These are phyloP conservation scores for Drosophila prosaltans DNA, from an alignment of 1,140 invertebrate genomes.

Conservation along the genomic window DNA sequence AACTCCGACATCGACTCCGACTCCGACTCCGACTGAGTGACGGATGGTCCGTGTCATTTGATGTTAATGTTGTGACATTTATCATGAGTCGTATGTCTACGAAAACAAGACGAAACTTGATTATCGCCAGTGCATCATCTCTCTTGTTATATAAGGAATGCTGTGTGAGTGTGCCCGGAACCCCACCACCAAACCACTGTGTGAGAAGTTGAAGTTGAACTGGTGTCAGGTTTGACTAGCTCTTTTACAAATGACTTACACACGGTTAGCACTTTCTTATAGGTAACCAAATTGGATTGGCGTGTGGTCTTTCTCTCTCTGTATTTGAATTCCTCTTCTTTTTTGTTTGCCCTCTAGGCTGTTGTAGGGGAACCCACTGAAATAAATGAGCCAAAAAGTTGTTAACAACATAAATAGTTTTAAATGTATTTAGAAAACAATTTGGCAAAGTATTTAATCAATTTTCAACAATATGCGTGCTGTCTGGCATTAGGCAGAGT, in stretches of 20 bases:
- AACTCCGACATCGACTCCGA: constrained; percentile 14
- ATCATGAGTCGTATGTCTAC: constrained; percentile 78
- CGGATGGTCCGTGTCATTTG: constrained; percentile 83
- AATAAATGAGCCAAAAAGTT: constrained; percentile 30
- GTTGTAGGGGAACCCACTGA: neutral
- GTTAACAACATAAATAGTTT: constrained; percentile 37
- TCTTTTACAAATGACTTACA: constrained; percentile 78
- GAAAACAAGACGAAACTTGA: constrained; percentile 80
- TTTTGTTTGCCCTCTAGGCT: constrained; percentile 40
- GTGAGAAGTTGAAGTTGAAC: constrained; percentile 1
- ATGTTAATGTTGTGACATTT: constrained; percentile 83
- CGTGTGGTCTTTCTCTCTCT: constrained; percentile 55
- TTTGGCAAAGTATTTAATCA: constrained; percentile 18
- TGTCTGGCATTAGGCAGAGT: neutral
- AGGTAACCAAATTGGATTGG: constrained; percentile 47
- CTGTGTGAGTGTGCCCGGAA: constrained; percentile 39
- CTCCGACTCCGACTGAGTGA: constrained; percentile 79
- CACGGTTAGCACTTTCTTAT: constrained; percentile 50
- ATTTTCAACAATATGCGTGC: neutral
- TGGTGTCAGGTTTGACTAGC: constrained; percentile 48
- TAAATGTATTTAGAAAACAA: constrained; percentile 9
- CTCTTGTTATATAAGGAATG: constrained; percentile 58
- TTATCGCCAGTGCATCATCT: constrained; percentile 80
- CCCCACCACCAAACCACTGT: neutral
- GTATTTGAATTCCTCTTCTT: neutral